Evolutionary conservation across 2,797 vertebrate species (phyloP).

Genomic region (Lacerta agilis): DNA sequence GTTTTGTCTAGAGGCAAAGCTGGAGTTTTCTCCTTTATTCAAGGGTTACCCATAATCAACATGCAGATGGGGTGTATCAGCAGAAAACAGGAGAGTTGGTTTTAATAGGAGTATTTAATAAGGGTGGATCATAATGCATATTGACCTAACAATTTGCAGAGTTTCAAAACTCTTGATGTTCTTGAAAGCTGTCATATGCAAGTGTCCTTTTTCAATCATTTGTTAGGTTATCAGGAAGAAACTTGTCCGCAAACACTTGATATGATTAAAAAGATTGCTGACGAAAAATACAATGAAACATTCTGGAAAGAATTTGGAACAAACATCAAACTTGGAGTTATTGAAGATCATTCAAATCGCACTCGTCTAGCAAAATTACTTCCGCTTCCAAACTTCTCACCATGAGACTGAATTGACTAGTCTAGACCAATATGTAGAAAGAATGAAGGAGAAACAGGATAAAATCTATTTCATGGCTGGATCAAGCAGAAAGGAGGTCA

Average conservation of each 20-base stretch:
- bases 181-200: neutral
- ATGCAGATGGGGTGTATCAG: neutral
- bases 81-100: neutral
- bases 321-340: slow-evolving; percentile 98
- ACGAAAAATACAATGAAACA: slow-evolving; percentile 94
- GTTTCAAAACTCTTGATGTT: neutral
- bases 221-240: slow-evolving; percentile 98
- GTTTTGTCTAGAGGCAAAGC: neutral
- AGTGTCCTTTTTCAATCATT: neutral
- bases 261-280: slow-evolving; percentile 99
- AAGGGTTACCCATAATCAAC: neutral
- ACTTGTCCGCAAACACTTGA: slow-evolving; percentile 96
- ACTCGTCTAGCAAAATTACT: slow-evolving; percentile 97
- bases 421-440: slow-evolving; percentile 95
- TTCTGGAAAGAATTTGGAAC: slow-evolving; percentile 99
- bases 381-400: slow-evolving; percentile 94
- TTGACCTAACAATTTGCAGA: neutral
- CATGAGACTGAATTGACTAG: slow-evolving; percentile 85
- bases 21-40: neutral
- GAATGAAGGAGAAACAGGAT: slow-evolving; percentile 99
- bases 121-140: neutral
- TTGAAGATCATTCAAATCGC: slow-evolving; percentile 98
- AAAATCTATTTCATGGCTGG: slow-evolving; percentile 99
- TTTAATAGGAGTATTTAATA: neutral
- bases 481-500: slow-evolving; percentile 93